These are phyloP conservation scores for Mastomys coucha DNA, from an alignment of 2,113 vertebrate genomes.

Conservation along the genomic window DNA sequence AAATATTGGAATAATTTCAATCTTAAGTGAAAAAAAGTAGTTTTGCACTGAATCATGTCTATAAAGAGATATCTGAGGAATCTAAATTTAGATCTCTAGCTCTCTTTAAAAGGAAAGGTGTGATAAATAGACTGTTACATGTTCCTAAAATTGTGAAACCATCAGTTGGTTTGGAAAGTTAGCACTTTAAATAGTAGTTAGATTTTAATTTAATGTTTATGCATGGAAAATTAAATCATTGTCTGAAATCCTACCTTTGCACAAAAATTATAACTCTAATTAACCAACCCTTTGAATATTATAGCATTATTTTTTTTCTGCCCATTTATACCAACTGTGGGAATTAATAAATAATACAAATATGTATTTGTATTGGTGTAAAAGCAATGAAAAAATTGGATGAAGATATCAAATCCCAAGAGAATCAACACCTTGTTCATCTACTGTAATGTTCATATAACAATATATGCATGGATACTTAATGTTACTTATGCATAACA, in stretches of 20 bases:
- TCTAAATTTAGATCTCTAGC: background rate
- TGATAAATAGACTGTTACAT: constrained; percentile 47
- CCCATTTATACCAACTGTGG: constrained; percentile 40
- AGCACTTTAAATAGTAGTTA: constrained; percentile 75
- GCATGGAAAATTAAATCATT: constrained; percentile 78
- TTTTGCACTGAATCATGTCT: constrained; percentile 9
- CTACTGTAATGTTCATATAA: constrained; percentile 21
- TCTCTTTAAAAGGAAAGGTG: constrained; percentile 15
- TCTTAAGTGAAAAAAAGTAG: background rate
- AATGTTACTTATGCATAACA: background rate
- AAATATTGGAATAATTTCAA: background rate
- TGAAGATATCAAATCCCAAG: constrained; percentile 50
- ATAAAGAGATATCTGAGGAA: background rate
- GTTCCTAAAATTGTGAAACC: constrained; percentile 63
- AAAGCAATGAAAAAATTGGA: constrained; percentile 48
- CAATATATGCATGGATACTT: constrained; percentile 43
- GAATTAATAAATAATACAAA: constrained; percentile 67
- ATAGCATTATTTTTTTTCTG: constrained; percentile 78
- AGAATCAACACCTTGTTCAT: constrained; percentile 55
- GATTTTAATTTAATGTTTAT: constrained; percentile 75
- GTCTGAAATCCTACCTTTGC: constrained; percentile 65
- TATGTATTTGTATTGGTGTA: background rate
- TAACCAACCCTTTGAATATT: constrained; percentile 81
- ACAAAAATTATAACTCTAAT: constrained; percentile 83
- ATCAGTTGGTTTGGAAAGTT: constrained; percentile 80